Conservation (phyloP, 1,140 invertebrate genomes). For the Ceratoteleas bidentatus region DNA sequence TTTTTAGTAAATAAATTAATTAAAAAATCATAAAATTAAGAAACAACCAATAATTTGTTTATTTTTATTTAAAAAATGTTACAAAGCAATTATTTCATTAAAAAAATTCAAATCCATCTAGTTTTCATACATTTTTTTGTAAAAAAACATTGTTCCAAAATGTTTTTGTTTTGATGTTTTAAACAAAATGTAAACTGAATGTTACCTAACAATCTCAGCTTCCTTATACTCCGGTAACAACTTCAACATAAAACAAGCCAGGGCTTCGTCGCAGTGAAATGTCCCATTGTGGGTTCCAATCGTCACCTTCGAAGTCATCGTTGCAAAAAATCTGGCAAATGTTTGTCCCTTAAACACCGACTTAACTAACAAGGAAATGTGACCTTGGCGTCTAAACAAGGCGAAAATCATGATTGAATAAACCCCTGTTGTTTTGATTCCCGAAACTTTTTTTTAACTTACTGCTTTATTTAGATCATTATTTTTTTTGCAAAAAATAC, state of each 20-base stretch:
- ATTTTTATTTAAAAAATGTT: too few relatives aligned
- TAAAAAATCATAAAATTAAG: too few relatives aligned
- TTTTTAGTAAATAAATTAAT: too few relatives aligned
- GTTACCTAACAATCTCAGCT: conserved; percentile 90
- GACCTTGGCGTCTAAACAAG: conserved; percentile 1
- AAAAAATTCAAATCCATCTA: too few relatives aligned
- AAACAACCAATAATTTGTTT: too few relatives aligned
- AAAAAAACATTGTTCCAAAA: too few relatives aligned
- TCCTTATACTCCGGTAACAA: conserved; percentile 89
- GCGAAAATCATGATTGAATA: conserved; percentile 13
- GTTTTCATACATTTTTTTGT: too few relatives aligned
- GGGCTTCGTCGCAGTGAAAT: conserved; percentile 98
- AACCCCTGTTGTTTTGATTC: not conserved
- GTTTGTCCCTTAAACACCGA: conserved; percentile 4
- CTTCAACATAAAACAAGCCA: conserved; percentile 96
- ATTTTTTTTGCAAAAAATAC: not conserved
- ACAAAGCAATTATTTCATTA: too few relatives aligned
- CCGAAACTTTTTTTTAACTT: not conserved
- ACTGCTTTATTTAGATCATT: not conserved
- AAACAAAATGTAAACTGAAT: too few relatives aligned
- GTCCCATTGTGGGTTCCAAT: conserved; percentile 91
- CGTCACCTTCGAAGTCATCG: conserved; percentile 70
- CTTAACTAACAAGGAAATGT: conserved; percentile 2
- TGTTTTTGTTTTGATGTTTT: too few relatives aligned
- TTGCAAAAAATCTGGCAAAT: conserved; percentile 7